Evolutionary conservation across 2,888 invertebrate species (phyloP), one percentile per base, ranked within the genome.

Genomic region (Chymomyza fuscimana): DNA sequence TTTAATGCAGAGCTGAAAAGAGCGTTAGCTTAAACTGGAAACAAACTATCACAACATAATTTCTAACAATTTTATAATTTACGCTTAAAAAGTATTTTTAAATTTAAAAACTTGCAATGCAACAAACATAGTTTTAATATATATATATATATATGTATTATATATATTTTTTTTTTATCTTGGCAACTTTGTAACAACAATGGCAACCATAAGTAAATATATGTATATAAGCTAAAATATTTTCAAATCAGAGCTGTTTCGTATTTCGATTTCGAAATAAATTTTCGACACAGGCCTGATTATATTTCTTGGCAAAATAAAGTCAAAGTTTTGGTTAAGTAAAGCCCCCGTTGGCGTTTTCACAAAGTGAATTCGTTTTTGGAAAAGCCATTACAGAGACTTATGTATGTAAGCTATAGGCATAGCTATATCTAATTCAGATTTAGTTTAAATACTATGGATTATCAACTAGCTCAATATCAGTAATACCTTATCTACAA

Each of bases 21-120:
- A 46, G 40, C 40, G 12, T 46, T 46, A 46, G 40, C 40, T 46
- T 46, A 46, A 46, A 46, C 40, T 46, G 40, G 40, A 46, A 46
- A 46, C 61, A 78, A 78, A 78, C 80, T 78, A 80, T 78, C 78
- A 78, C 78, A 78, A 77, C 19, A 54, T 22, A 46, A 46, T 46
- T 46, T 10, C 40, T 69, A 77, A 79, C 77, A 77, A 78, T 59
- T 22, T 36, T 60, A 29, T 5, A 29, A 63, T 60, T 29, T 67
- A 73, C 60, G 68, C 73, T 64, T 73, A 73, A 50, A 54, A 67
- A 72, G 60, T 65, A 70, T 40, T 46, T 69, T 59, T 52, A 12
- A 68, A 75, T 71, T 60, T 25, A 65, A 76, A 75, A 76, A 75
- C 60, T 58, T 63, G 75, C 75, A 76, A 77, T 78, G 63, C 64